Evolutionary conservation across 1,140 invertebrate genomes (phyloP), one percentile per base, ranked within the genome.

Genomic region (Cherax quadricarinatus): DNA sequence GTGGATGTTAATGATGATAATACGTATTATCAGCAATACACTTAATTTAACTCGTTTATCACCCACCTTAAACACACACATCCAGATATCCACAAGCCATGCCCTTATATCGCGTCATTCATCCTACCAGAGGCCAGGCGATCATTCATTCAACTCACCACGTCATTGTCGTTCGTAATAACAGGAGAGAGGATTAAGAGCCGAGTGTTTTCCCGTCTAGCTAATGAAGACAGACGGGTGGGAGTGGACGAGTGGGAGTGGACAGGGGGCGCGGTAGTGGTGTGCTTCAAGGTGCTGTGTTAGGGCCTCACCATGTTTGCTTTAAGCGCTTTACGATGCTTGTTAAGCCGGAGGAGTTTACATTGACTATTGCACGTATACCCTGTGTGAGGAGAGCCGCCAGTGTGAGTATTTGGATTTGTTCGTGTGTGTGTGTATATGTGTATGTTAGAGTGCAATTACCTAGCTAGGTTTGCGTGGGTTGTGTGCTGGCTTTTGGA

Each of bases 81-180:
- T n/a, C 24, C n/a, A 24, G 51, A 80, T 1, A 49, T 83, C 81
- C 24, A 49, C n/a, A 73, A 81, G 81, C 21, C 51, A 0, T n/a
- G 57, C 88, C 80, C 81, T 90, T 30, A 30, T 51, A 60, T 49
- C n/a, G 3, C 73, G 81, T 84, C 88, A 82, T 57, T 90, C 88
- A 90, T 53, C 41, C 16, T 21, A 21, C 9, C 10, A 24, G 12
- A 48, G 16, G 30, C 21, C 21, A 12, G n/a, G 53, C 51, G 30
- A 84, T 84, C 62, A 49, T 73, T 90, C 82, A 90, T 73, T 66
- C 57, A 78, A n/a, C 81, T 82, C 82, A 81, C 51, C 82, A 16
- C 66, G 7, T 78, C 88, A 83, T 83, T 90, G 88, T 90, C 88
- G 82, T 84, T 62, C 60, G 88, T 75, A 78, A 90, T 90, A 85